A percentile compares a stretch with the other conserved stretches of the same genome.
Evolutionary conservation across 1,140 invertebrate genomes (phyloP).

Genomic region (Homarus americanus): DNA sequence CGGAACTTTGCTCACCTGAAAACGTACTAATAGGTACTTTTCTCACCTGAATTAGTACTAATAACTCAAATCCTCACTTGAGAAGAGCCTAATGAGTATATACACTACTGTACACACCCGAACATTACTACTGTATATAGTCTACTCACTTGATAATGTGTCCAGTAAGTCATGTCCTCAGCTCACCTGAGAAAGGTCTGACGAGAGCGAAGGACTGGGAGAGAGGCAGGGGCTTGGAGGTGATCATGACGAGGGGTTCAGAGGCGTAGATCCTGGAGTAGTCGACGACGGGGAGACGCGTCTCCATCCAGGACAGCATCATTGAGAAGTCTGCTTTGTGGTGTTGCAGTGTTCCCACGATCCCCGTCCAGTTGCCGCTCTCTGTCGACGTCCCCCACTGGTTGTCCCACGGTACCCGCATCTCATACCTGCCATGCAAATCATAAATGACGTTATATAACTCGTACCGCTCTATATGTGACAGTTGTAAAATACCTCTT

Average conservation of each 20-base stretch:
- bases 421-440: conserved; percentile 59
- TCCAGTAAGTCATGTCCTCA: too few relatives aligned
- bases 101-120: too few relatives aligned
- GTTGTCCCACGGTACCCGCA: conserved; percentile 56
- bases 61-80: too few relatives aligned
- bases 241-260: conserved; percentile 63
- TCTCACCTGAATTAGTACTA: too few relatives aligned
- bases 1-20: too few relatives aligned
- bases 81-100: too few relatives aligned
- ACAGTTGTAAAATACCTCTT: too few relatives aligned
- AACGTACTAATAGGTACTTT: too few relatives aligned
- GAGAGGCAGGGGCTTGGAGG: conserved; percentile 37
- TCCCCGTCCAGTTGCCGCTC: conserved; percentile 57
- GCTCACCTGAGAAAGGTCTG: conserved; percentile 49
- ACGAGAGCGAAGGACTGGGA: conserved; percentile 55
- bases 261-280: conserved; percentile 62
- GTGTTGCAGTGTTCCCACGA: conserved; percentile 59
- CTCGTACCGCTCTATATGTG: too few relatives aligned
- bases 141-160: neutral
- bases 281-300: conserved; percentile 39
- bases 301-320: conserved; percentile 61
- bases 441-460: too few relatives aligned
- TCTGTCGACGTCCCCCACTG: conserved; percentile 54
- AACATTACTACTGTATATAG: too few relatives aligned
- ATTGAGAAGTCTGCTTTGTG: conserved; percentile 64